Percentiles rank a stretch among this genome's conserved stretches.
These are phyloP conservation scores for Campoletis sonorensis DNA, from an alignment of 1,140 invertebrate species.

Conservation along the genomic window DNA sequence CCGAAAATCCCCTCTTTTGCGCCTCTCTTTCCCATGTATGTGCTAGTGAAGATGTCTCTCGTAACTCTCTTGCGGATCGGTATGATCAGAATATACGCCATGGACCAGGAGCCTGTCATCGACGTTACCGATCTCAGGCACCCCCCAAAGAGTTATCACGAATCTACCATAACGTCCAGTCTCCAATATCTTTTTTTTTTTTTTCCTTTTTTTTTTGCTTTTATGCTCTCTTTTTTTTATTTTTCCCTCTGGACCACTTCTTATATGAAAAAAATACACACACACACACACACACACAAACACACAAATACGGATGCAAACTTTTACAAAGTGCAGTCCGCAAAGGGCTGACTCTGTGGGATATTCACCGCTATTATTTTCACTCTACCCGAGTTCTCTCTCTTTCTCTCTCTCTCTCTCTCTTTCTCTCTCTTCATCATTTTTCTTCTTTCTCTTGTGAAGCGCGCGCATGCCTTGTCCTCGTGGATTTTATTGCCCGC, in stretches of 20 bases:
- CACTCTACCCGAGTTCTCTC: slow-evolving; percentile 1
- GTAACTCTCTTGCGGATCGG: slow-evolving; percentile 37
- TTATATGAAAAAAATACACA: neutral
- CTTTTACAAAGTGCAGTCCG: neutral
- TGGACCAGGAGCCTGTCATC: slow-evolving; percentile 30
- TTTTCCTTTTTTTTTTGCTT: neutral
- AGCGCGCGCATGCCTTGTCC: slow-evolving; percentile 31
- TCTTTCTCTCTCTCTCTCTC: slow-evolving; percentile 46
- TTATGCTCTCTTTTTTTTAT: slow-evolving; percentile 24
- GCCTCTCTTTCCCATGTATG: neutral
- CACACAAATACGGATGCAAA: neutral
- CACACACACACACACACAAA: neutral
- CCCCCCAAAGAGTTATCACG: slow-evolving; percentile 38
- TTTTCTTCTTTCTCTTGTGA: slow-evolving; percentile 47
- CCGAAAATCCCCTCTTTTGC: too few relatives aligned
- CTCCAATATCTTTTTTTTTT: slow-evolving; percentile 25
- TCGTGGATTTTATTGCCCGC: slow-evolving; percentile 49
- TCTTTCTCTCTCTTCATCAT: slow-evolving; percentile 46
- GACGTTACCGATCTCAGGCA: slow-evolving; percentile 33
- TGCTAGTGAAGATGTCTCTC: slow-evolving; percentile 41
- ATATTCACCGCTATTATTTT: slow-evolving; percentile 45
- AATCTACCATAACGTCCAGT: slow-evolving; percentile 36
- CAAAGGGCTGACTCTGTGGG: neutral
- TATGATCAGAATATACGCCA: slow-evolving; percentile 40
- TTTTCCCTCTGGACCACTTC: slow-evolving; percentile 19